A percentile compares a stretch with the other conserved stretches of the same genome.
Evolutionary conservation across 2,113 vertebrate species (phyloP).

Genomic region (Esox niger): DNA sequence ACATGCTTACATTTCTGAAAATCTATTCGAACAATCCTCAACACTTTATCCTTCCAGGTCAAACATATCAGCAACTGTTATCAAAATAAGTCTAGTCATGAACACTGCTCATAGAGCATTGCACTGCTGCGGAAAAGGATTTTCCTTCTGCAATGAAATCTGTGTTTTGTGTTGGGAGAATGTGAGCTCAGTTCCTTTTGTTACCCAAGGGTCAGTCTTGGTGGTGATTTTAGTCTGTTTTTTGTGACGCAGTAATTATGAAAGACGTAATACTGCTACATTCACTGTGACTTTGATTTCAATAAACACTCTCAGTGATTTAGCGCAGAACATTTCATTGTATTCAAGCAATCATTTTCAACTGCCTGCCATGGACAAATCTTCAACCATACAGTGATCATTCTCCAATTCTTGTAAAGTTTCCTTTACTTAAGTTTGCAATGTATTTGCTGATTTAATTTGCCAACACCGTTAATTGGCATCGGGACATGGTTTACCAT

Average conservation of each 20-base stretch:
- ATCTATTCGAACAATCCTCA: too few species aligned
- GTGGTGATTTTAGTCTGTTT: constrained; percentile 53
- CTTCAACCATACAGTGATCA: constrained; percentile 49
- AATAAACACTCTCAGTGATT: constrained; percentile 39
- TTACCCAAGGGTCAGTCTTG: constrained; percentile 47
- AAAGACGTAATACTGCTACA: constrained; percentile 39
- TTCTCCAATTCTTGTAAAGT: constrained; percentile 42
- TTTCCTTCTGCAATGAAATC: constrained; percentile 21
- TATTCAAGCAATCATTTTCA: constrained; percentile 53
- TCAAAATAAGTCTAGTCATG: background rate
- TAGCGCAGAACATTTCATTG: constrained; percentile 50
- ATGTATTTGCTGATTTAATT: constrained; percentile 61
- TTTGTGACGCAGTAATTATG: constrained; percentile 51
- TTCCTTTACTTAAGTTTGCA: constrained; percentile 66
- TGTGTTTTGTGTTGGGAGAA: constrained; percentile 42
- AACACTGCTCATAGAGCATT: constrained; percentile 21
- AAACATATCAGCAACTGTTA: too few species aligned
- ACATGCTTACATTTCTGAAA: too few species aligned
- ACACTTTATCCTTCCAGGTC: too few species aligned
- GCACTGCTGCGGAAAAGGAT: constrained; percentile 40
- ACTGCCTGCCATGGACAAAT: constrained; percentile 41
- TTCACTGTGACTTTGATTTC: constrained; percentile 45
- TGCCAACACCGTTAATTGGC: constrained; percentile 51
- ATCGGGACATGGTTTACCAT: constrained; percentile 53
- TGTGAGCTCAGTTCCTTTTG: constrained; percentile 35